Conservation (phyloP, 2,113 vertebrate species). For the Delphinus delphis region DNA sequence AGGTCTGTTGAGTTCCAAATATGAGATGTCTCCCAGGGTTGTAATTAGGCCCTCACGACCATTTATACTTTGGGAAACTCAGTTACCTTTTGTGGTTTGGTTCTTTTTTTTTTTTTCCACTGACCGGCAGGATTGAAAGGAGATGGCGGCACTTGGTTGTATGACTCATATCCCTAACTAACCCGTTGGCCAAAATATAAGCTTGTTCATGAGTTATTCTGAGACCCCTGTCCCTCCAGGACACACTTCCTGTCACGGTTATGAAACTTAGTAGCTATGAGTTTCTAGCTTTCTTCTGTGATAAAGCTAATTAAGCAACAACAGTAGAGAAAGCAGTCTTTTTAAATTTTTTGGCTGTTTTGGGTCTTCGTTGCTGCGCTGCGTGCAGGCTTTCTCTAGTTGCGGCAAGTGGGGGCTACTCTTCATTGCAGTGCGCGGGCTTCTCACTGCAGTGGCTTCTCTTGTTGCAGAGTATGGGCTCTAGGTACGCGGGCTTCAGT, state of each 20-base stretch:
- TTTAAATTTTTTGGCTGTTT: too few relatives aligned
- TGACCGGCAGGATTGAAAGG: background rate
- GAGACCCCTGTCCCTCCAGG: background rate
- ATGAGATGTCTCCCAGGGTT: background rate
- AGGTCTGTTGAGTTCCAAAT: background rate
- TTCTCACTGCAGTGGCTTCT: too few relatives aligned
- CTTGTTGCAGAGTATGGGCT: too few relatives aligned
- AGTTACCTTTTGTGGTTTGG: background rate
- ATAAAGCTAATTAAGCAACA: constrained; percentile 14
- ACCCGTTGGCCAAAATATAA: background rate
- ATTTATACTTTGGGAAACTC: background rate
- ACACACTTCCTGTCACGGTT: background rate
- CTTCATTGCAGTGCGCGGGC: too few relatives aligned
- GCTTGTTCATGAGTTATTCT: background rate
- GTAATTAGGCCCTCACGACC: background rate
- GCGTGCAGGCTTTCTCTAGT: too few relatives aligned
- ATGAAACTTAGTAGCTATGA: background rate
- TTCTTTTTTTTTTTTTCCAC: background rate
- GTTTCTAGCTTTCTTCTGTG: background rate
- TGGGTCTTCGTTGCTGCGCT: too few relatives aligned
- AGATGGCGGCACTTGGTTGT: background rate
- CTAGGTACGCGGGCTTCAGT: too few relatives aligned
- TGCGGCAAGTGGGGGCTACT: too few relatives aligned
- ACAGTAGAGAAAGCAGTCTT: background rate
- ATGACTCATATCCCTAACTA: background rate